Conservation (phyloP, 2,888 invertebrate species). For the Dermolepida albohirtum region DNA sequence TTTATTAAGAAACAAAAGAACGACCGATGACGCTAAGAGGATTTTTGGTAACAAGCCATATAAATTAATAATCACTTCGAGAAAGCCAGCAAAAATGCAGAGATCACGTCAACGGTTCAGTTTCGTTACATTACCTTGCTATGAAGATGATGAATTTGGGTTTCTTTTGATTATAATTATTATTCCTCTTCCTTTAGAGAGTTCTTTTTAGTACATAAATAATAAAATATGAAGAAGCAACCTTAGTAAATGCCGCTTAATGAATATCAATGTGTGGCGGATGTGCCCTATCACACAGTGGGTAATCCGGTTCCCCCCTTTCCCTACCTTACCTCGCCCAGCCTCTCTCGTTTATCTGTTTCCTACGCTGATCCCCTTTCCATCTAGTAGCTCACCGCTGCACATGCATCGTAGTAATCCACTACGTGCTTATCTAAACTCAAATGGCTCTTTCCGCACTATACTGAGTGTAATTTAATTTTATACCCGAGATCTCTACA, state of each 20-base stretch:
- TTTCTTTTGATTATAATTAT: slow-evolving; percentile 34
- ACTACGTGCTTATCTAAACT: slow-evolving; percentile 59
- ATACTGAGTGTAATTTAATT: slow-evolving; percentile 35
- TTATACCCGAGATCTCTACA: not conserved
- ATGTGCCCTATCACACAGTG: slow-evolving; percentile 58
- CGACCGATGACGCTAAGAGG: slow-evolving; percentile 55
- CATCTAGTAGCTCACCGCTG: slow-evolving; percentile 56
- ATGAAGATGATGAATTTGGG: slow-evolving; percentile 7
- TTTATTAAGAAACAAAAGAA: slow-evolving; percentile 57
- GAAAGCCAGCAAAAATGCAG: slow-evolving; percentile 18
- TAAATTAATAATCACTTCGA: slow-evolving; percentile 59
- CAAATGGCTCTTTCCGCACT: slow-evolving; percentile 55
- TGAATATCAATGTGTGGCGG: slow-evolving; percentile 57
- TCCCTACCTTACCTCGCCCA: slow-evolving; percentile 51
- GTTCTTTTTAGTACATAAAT: slow-evolving; percentile 31
- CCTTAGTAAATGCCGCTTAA: slow-evolving; percentile 47
- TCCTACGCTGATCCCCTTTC: slow-evolving; percentile 60
- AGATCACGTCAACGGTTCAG: slow-evolving; percentile 11
- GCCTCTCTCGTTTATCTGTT: slow-evolving; percentile 60
- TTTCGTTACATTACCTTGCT: not conserved
- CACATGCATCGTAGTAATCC: slow-evolving; percentile 59
- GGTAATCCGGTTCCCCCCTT: slow-evolving; percentile 57
- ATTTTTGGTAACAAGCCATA: slow-evolving; percentile 61
- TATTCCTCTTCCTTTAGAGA: slow-evolving; percentile 8
- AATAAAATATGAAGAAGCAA: slow-evolving; percentile 37